Conservation (phyloP, 2,113 vertebrate genomes). For the Willisornis vidua region DNA sequence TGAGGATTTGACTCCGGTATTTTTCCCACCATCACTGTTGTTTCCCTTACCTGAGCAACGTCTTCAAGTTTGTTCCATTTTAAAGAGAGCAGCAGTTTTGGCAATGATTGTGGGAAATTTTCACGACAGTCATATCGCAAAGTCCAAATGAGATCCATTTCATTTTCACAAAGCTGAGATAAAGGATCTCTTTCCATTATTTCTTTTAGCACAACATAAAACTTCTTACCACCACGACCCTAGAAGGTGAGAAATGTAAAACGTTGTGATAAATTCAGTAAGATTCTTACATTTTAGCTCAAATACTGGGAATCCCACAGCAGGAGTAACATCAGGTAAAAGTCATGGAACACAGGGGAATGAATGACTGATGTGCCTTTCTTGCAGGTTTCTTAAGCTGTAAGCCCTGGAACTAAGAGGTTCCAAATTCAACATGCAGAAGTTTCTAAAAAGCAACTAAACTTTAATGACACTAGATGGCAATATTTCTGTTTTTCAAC, state of each 20-base stretch:
- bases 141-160: slow-evolving; percentile 98
- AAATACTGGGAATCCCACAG: background rate
- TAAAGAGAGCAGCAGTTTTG: slow-evolving; percentile 94
- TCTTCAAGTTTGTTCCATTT: slow-evolving; percentile 99
- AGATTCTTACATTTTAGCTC: background rate
- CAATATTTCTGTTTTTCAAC: slow-evolving; percentile 52
- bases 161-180: slow-evolving; percentile 97
- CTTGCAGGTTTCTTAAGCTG: background rate
- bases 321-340: background rate
- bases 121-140: slow-evolving; percentile 92
- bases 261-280: background rate
- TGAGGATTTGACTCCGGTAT: background rate
- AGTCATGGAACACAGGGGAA: background rate
- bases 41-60: slow-evolving; percentile 90
- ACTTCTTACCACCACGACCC: slow-evolving; percentile 96
- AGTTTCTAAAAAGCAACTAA: background rate
- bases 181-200: slow-evolving; percentile 98
- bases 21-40: accelerated
- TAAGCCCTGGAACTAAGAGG: background rate
- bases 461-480: slow-evolving; percentile 69
- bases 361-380: background rate
- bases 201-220: slow-evolving; percentile 94
- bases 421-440: background rate
- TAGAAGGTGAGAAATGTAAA: slow-evolving; percentile 51
- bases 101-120: slow-evolving; percentile 93